Conservation (phyloP, 2,797 vertebrate genomes). For the Lemur catta region DNA sequence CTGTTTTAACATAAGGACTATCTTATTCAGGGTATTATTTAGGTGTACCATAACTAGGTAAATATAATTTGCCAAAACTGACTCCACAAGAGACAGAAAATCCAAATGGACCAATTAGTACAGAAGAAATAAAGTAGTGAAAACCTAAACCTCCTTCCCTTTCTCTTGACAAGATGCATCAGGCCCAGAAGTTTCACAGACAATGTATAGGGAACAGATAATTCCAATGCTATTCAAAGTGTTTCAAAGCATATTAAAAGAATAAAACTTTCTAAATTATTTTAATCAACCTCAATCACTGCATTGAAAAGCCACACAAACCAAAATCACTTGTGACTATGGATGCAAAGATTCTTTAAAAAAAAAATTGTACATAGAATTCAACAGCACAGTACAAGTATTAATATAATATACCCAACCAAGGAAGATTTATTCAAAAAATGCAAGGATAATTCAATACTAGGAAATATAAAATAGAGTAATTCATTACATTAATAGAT, state of each 20-base stretch:
- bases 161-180: neutral
- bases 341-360: neutral
- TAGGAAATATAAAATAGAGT: neutral
- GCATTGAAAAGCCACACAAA: neutral
- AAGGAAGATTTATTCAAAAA: neutral
- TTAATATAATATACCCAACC: neutral
- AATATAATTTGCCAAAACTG: neutral
- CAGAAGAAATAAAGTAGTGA: neutral
- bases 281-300: neutral
- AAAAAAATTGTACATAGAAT: neutral
- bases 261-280: neutral
- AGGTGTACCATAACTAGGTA: neutral
- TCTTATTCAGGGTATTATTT: neutral
- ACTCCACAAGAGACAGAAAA: constrained; percentile 2
- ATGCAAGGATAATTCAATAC: neutral
- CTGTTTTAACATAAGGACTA: neutral
- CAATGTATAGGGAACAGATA: neutral
- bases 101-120: neutral
- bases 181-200: neutral
- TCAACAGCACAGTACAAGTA: neutral
- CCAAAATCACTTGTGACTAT: neutral
- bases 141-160: neutral
- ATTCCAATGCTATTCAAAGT: neutral
- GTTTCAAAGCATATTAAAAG: neutral
- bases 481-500: neutral